Conservation (phyloP, 2,797 vertebrate genomes). For the Distichodus sexfasciatus region DNA sequence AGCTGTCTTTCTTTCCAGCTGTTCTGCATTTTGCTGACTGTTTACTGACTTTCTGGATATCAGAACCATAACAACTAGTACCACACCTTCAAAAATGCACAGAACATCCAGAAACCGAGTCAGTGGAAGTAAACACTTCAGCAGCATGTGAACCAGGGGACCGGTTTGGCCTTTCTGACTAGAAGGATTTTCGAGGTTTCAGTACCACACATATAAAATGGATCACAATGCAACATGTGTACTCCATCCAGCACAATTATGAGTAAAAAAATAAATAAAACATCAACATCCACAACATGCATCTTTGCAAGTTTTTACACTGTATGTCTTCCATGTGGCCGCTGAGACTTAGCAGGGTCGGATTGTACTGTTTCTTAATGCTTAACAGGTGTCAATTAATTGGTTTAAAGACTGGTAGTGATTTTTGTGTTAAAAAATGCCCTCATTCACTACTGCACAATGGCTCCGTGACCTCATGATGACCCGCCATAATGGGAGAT, state of each 20-base stretch:
- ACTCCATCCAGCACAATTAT: too few relatives aligned
- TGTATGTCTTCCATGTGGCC: slow-evolving; percentile 19
- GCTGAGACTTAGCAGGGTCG: slow-evolving; percentile 23
- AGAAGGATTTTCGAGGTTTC: too few relatives aligned
- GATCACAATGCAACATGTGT: too few relatives aligned
- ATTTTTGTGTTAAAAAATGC: slow-evolving; percentile 38
- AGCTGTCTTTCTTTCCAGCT: slow-evolving; percentile 47
- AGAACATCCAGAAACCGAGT: slow-evolving; percentile 19
- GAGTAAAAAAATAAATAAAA: too few relatives aligned
- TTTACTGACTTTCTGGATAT: slow-evolving; percentile 46
- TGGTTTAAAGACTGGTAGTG: slow-evolving; percentile 33
- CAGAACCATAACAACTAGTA: slow-evolving; percentile 50
- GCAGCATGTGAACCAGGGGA: too few relatives aligned
- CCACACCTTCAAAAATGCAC: slow-evolving; percentile 36
- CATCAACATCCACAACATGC: neutral
- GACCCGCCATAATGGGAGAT: slow-evolving; percentile 21
- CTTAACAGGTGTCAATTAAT: slow-evolving; percentile 48
- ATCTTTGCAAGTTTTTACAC: slow-evolving; percentile 16
- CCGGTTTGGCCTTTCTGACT: too few relatives aligned
- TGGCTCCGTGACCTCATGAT: slow-evolving; percentile 6
- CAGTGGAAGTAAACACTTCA: slow-evolving; percentile 13
- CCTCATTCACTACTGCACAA: slow-evolving; percentile 8
- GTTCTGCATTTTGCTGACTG: slow-evolving; percentile 53
- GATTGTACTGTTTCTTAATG: slow-evolving; percentile 38
- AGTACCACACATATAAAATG: too few relatives aligned